A percentile compares a stretch with the other conserved stretches of the same genome.
phyloP scores from a whole-genome alignment of 2,888 invertebrate species.

The Byasa hedistus region DNA sequence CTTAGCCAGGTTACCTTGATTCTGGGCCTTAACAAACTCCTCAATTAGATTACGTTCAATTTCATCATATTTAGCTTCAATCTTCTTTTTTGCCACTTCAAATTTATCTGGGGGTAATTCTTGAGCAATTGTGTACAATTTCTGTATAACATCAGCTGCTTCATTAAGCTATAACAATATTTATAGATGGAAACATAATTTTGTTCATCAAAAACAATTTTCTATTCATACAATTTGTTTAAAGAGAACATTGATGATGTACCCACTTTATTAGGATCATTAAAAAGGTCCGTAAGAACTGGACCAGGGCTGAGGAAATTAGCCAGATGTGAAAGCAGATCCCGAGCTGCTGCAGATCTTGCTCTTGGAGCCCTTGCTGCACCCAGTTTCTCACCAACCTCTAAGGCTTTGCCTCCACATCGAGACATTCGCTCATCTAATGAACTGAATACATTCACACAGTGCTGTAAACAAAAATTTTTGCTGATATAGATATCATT shows the following conservation, averaged over 20 bases:
- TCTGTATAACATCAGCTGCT: constrained; percentile 98
- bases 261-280: constrained; percentile 87
- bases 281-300: constrained; percentile 91
- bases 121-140: constrained; percentile 96
- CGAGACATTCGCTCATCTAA: constrained; percentile 97
- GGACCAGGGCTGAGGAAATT: constrained; percentile 94
- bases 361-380: constrained; percentile 97
- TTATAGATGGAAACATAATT: background rate
- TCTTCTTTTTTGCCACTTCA: constrained; percentile 90
- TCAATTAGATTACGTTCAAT: constrained; percentile 94
- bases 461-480: constrained; percentile 76
- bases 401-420: constrained; percentile 98
- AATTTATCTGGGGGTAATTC: constrained; percentile 94
- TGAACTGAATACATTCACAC: constrained; percentile 93
- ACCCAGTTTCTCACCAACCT: constrained; percentile 98
- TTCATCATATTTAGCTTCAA: constrained; percentile 93
- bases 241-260: background rate
- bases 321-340: constrained; percentile 93
- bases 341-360: constrained; percentile 96
- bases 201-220: background rate
- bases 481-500: background rate
- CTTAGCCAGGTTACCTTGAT: constrained; percentile 88
- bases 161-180: constrained; percentile 85
- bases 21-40: constrained; percentile 95
- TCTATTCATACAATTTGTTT: background rate